Evolutionary conservation across 2,113 vertebrate genomes (phyloP).

Genomic region (Poeciliopsis prolifica): DNA sequence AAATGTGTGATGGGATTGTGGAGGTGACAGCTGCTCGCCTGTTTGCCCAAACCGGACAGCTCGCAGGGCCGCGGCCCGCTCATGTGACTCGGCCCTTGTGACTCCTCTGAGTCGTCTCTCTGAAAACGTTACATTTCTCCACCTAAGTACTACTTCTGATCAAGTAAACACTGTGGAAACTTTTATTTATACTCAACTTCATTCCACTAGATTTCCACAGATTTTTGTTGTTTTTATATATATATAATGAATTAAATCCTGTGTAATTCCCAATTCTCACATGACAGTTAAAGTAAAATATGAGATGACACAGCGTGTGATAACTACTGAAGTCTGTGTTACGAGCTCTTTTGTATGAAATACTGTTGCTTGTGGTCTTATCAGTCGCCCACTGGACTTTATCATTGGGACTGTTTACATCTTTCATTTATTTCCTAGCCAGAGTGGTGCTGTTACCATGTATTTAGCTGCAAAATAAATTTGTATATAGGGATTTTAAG

Average conservation of each 20-base stretch:
- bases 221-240: conserved; percentile 33
- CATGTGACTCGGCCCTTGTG: conserved; percentile 76
- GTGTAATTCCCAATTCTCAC: conserved; percentile 66
- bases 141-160: conserved; percentile 62
- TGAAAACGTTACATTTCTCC: conserved; percentile 52
- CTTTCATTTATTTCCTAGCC: conserved; percentile 77
- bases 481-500: conserved; percentile 80
- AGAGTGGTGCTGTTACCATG: conserved; percentile 79
- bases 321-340: conserved; percentile 80
- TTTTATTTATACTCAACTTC: conserved; percentile 68
- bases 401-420: conserved; percentile 80
- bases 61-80: conserved; percentile 52
- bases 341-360: conserved; percentile 75
- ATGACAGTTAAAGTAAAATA: conserved; percentile 60
- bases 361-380: conserved; percentile 77
- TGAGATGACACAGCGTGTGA: conserved; percentile 75
- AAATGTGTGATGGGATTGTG: conserved; percentile 51
- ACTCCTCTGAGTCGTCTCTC: conserved; percentile 60
- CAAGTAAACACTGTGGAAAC: conserved; percentile 57
- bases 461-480: conserved; percentile 80
- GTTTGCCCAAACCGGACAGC: conserved; percentile 60
- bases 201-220: conserved; percentile 71
- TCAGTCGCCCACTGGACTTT: conserved; percentile 76
- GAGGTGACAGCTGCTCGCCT: conserved; percentile 53
- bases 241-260: conserved; percentile 58